Evolutionary conservation across 2,888 invertebrate genomes (phyloP).

Genomic region (Calameuta pallipes): DNA sequence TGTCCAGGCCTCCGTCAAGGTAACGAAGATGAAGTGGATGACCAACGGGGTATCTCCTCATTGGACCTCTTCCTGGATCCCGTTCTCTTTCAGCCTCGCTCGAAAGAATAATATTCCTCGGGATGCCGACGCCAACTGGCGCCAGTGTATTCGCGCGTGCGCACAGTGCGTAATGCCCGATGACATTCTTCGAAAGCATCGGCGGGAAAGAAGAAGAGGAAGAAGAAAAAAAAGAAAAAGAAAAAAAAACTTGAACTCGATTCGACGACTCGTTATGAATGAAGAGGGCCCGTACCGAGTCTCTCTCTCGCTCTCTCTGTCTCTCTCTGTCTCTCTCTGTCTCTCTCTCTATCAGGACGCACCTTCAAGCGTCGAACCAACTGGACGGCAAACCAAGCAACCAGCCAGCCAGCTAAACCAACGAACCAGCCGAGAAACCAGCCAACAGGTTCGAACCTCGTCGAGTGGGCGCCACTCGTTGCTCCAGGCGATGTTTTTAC

Average conservation of each 20-base stretch:
- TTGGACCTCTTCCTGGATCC: neutral
- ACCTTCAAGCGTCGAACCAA: neutral
- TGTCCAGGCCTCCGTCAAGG: neutral
- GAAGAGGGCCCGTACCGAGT: constrained; percentile 26
- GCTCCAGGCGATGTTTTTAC: constrained; percentile 51
- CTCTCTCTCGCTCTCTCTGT: constrained; percentile 8
- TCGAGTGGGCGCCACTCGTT: constrained; percentile 59
- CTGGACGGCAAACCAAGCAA: neutral
- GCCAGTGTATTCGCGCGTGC: neutral
- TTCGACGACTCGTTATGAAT: constrained; percentile 44
- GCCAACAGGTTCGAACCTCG: constrained; percentile 45
- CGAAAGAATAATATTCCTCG: neutral
- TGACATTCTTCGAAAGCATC: constrained; percentile 35
- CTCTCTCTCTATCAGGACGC: constrained; percentile 16
- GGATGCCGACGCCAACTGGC: neutral
- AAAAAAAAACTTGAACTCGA: constrained; percentile 36
- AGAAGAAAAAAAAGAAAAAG: too few species aligned
- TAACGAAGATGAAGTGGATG: neutral
- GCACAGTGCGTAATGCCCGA: neutral
- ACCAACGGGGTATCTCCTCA: neutral
- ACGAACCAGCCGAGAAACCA: constrained; percentile 7
- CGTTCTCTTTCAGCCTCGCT: neutral
- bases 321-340: constrained; percentile 18
- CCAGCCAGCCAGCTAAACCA: neutral
- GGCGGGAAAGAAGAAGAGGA: constrained; percentile 8